phyloP scores from a whole-genome alignment of 2,113 vertebrate species.

The Myanophis thanlyinensis region DNA sequence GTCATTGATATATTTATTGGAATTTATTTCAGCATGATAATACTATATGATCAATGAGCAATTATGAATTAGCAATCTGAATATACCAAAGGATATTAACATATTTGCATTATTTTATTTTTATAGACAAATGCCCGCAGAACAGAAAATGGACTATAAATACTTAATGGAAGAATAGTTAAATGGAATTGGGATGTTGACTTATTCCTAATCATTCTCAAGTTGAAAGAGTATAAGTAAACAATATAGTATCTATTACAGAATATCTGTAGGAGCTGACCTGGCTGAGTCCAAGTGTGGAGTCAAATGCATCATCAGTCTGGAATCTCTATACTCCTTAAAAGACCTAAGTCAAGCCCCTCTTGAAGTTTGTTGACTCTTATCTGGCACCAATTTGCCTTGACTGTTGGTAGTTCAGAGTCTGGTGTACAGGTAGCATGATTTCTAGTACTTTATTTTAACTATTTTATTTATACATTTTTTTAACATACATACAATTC shows the following conservation, averaged over 20 bases:
- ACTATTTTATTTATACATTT: too few relatives aligned
- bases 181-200: background rate
- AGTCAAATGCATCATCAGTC: background rate
- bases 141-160: background rate
- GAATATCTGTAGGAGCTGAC: background rate
- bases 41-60: background rate
- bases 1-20: background rate
- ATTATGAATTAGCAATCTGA: background rate
- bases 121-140: background rate
- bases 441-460: too few relatives aligned
- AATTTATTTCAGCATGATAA: background rate
- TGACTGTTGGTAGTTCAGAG: background rate
- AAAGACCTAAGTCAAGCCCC: background rate
- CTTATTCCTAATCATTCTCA: background rate
- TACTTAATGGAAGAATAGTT: background rate
- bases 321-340: background rate
- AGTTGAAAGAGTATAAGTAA: background rate
- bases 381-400: background rate
- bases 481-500: too few relatives aligned
- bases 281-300: background rate
- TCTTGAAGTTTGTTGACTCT: background rate
- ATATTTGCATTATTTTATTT: background rate
- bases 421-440: background rate
- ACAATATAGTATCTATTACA: background rate
- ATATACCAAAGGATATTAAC: background rate